Conservation (phyloP, 2,888 invertebrate genomes). For the Malachius bipustulatus region DNA sequence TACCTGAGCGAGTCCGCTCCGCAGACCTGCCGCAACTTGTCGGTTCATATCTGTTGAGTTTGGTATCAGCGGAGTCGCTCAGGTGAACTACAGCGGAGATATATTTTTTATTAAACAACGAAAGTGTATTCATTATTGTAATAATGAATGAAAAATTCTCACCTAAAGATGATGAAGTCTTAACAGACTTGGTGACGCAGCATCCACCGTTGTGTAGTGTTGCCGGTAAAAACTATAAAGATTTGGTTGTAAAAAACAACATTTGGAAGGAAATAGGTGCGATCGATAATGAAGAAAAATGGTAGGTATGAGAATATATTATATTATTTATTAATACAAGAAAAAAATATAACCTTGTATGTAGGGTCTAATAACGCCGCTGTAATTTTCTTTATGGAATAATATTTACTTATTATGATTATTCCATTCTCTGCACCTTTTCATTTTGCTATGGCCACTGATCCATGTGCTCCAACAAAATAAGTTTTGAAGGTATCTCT, state of each 20-base stretch:
- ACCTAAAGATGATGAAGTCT: constrained; percentile 2
- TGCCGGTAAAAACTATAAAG: constrained; percentile 5
- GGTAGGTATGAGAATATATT: no score
- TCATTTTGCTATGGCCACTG: constrained; percentile 7
- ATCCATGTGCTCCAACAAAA: constrained; percentile 7
- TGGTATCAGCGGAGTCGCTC: no score
- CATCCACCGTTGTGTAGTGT: constrained; percentile 6
- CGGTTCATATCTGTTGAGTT: no score
- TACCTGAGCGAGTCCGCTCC: background rate
- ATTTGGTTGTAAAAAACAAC: constrained; percentile 4
- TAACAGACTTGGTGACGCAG: constrained; percentile 6
- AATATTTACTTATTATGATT: no score
- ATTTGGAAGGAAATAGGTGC: constrained; percentile 9
- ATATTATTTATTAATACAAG: no score
- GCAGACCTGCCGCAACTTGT: no score
- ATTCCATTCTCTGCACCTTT: constrained; percentile 5
- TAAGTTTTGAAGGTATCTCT: constrained; percentile 8
- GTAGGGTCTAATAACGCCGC: no score
- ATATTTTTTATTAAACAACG: no score
- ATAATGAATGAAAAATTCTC: constrained; percentile 8
- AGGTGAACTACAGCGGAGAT: no score
- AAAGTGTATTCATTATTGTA: background rate
- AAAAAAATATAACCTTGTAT: no score
- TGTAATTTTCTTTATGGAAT: no score
- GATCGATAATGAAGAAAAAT: background rate